Conservation (phyloP, 2,113 vertebrate species). For the Platycercus adscitus region DNA sequence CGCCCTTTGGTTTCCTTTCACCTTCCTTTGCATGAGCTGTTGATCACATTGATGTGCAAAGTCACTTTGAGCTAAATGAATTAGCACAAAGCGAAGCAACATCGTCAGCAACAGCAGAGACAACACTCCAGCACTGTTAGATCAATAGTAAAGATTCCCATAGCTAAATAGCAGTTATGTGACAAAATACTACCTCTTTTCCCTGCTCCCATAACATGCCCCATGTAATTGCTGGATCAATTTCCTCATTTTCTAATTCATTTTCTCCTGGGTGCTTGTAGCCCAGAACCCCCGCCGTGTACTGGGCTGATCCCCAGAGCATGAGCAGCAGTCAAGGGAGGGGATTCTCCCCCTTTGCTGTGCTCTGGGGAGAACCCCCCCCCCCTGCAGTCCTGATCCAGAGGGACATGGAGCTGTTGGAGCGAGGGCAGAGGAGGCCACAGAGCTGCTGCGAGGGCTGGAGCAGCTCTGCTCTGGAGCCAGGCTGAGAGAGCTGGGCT, state of each 20-base stretch:
- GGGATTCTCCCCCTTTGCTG: neutral
- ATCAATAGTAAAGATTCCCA: neutral
- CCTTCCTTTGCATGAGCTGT: neutral
- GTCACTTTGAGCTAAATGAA: neutral
- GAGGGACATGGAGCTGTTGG: neutral
- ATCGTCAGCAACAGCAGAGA: neutral
- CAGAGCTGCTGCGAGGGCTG: too few relatives aligned
- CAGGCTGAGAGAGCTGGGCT: too few relatives aligned
- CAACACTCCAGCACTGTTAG: rapidly evolving
- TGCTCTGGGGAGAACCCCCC: neutral
- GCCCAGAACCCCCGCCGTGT: neutral
- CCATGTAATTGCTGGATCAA: neutral
- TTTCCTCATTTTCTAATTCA: neutral
- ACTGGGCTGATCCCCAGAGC: neutral
- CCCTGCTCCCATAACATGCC: neutral
- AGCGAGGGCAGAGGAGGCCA: too few relatives aligned
- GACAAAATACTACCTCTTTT: neutral
- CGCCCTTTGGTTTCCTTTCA: neutral
- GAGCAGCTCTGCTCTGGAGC: too few relatives aligned
- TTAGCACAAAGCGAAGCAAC: neutral
- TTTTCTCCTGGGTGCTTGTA: neutral
- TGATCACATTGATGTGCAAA: neutral
- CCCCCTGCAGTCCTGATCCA: neutral
- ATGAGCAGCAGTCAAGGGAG: neutral
- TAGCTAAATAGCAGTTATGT: neutral